Percentiles rank a stretch among this genome's conserved stretches.
Evolutionary conservation across 2,797 vertebrate genomes (phyloP).

Genomic region (Squalus acanthias): DNA sequence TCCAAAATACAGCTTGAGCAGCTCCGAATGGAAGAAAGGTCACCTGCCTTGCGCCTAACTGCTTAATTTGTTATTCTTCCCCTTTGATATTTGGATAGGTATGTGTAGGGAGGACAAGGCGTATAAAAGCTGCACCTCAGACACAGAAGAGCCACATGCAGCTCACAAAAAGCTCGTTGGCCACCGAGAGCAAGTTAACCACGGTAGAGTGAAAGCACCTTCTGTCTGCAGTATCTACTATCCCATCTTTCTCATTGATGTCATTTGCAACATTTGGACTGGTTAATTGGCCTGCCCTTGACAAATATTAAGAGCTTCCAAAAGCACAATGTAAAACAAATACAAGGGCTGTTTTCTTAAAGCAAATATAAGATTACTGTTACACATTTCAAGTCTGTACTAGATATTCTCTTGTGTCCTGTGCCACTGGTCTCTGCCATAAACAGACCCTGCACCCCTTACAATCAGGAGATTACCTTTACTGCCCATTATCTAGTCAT

Average conservation of each 20-base stretch:
- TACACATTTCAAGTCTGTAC: too few relatives aligned
- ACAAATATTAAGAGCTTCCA: neutral
- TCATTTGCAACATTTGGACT: neutral
- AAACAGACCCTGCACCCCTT: too few relatives aligned
- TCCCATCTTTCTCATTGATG: neutral
- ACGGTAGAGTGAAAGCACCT: neutral
- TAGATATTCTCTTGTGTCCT: too few relatives aligned
- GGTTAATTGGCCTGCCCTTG: neutral
- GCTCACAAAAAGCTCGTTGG: neutral
- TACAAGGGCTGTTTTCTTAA: too few relatives aligned
- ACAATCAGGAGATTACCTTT: neutral
- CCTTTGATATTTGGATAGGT: too few relatives aligned
- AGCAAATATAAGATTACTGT: too few relatives aligned
- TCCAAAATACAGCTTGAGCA: neutral
- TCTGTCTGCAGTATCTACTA: neutral
- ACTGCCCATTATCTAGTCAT: neutral
- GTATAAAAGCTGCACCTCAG: neutral
- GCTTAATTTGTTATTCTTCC: neutral
- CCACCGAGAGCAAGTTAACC: neutral
- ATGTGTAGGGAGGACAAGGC: too few relatives aligned
- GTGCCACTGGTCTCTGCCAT: too few relatives aligned
- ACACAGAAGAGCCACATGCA: neutral
- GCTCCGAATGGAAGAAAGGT: neutral
- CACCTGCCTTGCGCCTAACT: neutral
- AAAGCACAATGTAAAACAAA: too few relatives aligned